Base-by-base conservation (phyloP, 2,113 vertebrate species). In the Benitochromis conjunctus region DNA sequence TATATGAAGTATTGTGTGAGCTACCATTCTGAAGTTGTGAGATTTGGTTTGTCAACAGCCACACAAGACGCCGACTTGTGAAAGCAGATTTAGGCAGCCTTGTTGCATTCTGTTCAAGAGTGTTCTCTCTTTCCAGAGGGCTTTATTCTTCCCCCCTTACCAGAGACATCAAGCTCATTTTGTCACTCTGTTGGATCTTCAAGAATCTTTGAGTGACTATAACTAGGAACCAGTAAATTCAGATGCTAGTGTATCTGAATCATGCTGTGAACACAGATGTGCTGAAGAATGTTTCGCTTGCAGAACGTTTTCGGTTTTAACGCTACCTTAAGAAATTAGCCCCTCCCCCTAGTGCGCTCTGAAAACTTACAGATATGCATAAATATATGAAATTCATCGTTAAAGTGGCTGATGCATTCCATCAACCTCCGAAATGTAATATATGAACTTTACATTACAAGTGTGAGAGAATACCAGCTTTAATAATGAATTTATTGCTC, bases 361-460 rank as follows among this genome's bases (percentile, higher is more conserved):
- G 43, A 46, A 46, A 46, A 46, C 43, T 14, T 46, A 76, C 38
- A 79, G 41, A 26, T n/a, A 8, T 21, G 5, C 29, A 66, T 80
- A 80, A 55, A 89, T 31, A 36, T 78, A 29, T 6, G 74, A 14
- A 34, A 48, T 5, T 60, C 12, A 60, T n/a, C 48, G n/a, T 83
- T 71, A 26, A 76, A 77, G 41, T 6, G 66, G 41, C 14, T 54
- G 31, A 76, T 24, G 24, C 51, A 9, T 54, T 41, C n/a, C 9
- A 34, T 46, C 58, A 31, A 11, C 11, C 36, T 58, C 31, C 9
- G 38, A 53, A 83, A 31, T 6, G 13, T 51, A 57, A 64, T 19
- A 26, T 38, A 62, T 41, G 80, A 79, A 34, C 41, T 76, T 85
- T 62, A 26, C 34, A 89, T 81, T 85, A 60, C 19, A 13, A 56